Evolutionary conservation across 2,113 vertebrate genomes (phyloP).

Genomic region (Onychorhynchus coronatus): DNA sequence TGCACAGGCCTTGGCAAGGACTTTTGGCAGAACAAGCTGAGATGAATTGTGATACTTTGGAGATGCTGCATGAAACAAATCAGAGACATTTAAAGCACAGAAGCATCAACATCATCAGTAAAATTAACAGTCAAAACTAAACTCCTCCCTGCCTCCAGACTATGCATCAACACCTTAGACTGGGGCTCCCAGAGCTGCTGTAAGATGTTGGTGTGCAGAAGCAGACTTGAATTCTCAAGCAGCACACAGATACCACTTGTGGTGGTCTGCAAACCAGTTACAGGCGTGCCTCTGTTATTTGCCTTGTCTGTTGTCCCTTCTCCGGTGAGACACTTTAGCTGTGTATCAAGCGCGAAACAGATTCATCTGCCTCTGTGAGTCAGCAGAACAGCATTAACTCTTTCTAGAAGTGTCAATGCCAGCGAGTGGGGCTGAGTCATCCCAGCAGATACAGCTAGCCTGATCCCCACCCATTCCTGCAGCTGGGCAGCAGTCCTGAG

Average conservation of each 20-base stretch:
- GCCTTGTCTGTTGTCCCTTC: background rate
- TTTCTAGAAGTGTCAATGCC: background rate
- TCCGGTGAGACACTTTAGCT: background rate
- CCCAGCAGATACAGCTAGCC: background rate
- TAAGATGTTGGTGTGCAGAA: background rate
- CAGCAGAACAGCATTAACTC: slow-evolving; percentile 26
- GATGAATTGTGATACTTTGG: background rate
- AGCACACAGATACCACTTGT: background rate
- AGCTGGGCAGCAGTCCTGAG: background rate
- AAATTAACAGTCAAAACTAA: background rate
- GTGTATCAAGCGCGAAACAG: background rate
- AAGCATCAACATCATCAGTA: background rate
- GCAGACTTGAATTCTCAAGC: background rate
- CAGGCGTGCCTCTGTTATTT: background rate
- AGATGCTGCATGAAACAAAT: background rate
- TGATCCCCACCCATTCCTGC: background rate
- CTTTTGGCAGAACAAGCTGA: background rate
- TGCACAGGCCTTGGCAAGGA: background rate
- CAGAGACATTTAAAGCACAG: background rate
- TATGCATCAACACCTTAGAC: background rate
- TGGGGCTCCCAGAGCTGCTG: background rate
- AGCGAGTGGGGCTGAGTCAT: background rate
- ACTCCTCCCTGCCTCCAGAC: background rate
- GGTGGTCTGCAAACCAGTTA: background rate
- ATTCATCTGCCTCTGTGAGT: background rate